Evolutionary conservation across 1,140 invertebrate species (phyloP).

Genomic region (Cydia amplana): DNA sequence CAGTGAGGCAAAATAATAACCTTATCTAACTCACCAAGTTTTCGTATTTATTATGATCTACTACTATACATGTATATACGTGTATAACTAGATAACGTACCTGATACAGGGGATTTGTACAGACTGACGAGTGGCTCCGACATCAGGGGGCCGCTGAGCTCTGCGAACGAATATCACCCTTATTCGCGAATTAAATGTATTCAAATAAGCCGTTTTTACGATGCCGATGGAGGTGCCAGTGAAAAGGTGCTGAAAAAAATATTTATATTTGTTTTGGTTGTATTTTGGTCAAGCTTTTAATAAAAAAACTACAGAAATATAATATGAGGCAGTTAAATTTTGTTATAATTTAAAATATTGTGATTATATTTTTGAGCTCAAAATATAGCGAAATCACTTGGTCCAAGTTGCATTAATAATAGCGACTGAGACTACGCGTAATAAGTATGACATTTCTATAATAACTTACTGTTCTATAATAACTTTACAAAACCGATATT

Average conservation of each 20-base stretch:
- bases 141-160: slow-evolving; percentile 67
- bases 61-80: not conserved
- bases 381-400: no score
- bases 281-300: no score
- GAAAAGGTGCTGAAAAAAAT: not conserved
- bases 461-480: no score
- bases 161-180: slow-evolving; percentile 59
- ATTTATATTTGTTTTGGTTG: not conserved
- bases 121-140: slow-evolving; percentile 73
- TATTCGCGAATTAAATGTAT: slow-evolving; percentile 15
- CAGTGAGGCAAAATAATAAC: not conserved
- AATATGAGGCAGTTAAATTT: no score
- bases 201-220: slow-evolving; percentile 16
- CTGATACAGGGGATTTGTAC: slow-evolving; percentile 75
- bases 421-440: no score
- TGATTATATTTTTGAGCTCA: no score
- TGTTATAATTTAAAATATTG: no score
- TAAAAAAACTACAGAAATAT: no score
- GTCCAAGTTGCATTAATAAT: no score
- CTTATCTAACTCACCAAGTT: not conserved
- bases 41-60: not conserved
- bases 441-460: no score
- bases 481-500: no score
- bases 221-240: slow-evolving; percentile 16
- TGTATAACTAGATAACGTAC: slow-evolving; percentile 42